These are phyloP conservation scores for Acleris cristana DNA, from an alignment of 2,888 invertebrate species.

Conservation along the genomic window DNA sequence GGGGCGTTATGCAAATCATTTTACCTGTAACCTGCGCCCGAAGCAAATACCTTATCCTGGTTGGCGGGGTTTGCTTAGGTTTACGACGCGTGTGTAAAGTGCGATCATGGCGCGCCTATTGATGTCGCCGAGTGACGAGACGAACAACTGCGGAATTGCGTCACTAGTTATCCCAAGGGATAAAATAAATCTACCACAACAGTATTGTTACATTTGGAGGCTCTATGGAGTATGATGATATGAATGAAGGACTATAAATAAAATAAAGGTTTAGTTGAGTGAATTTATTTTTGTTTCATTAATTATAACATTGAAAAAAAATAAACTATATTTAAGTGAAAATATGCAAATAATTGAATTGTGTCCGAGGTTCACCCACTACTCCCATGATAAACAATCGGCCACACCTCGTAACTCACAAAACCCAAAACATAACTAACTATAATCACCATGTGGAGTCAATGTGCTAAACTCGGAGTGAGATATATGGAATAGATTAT, in stretches of 20 bases:
- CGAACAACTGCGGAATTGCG: slow-evolving; percentile 9
- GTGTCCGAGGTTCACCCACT: slow-evolving; percentile 61
- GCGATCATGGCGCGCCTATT: slow-evolving; percentile 71
- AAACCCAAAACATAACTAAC: slow-evolving; percentile 63
- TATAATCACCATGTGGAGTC: slow-evolving; percentile 60
- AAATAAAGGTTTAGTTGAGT: slow-evolving; percentile 68
- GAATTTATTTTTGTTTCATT: slow-evolving; percentile 79
- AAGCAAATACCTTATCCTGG: slow-evolving; percentile 72
- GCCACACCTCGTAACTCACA: slow-evolving; percentile 63
- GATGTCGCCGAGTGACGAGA: slow-evolving; percentile 61
- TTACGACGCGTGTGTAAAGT: slow-evolving; percentile 78
- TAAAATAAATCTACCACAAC: background rate
- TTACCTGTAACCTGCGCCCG: slow-evolving; percentile 76
- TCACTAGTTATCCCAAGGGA: background rate
- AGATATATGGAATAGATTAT: slow-evolving; percentile 58
- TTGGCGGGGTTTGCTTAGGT: slow-evolving; percentile 75
- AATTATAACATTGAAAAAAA: slow-evolving; percentile 78
- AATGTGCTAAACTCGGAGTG: slow-evolving; percentile 47
- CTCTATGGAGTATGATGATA: too few relatives aligned
- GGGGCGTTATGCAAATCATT: slow-evolving; percentile 81
- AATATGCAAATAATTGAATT: slow-evolving; percentile 74
- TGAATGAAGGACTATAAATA: slow-evolving; percentile 42
- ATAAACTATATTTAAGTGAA: slow-evolving; percentile 68
- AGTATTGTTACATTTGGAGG: too few relatives aligned
- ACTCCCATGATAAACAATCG: slow-evolving; percentile 59